Evolutionary conservation across 2,888 invertebrate genomes (phyloP).

Genomic region (Dysmachus trigonus): DNA sequence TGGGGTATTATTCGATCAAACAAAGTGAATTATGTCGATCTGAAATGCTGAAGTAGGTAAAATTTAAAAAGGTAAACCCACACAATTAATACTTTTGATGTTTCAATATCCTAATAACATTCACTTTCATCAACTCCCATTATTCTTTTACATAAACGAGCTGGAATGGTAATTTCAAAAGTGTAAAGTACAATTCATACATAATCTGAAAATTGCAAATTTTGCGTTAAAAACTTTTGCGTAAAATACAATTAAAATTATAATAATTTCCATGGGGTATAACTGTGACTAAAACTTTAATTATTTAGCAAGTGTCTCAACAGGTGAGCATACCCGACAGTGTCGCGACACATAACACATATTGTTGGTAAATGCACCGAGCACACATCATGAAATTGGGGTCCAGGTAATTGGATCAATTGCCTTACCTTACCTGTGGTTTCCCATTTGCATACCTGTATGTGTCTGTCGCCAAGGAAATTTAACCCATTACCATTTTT

Average conservation of each 20-base stretch:
- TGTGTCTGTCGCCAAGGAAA: neutral
- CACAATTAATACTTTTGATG: neutral
- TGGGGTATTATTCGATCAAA: neutral
- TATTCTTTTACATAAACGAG: neutral
- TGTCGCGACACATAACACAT: neutral
- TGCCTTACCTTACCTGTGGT: neutral
- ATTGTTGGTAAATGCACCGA: neutral
- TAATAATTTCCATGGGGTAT: neutral
- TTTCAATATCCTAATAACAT: neutral
- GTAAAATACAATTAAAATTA: neutral
- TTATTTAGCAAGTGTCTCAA: neutral
- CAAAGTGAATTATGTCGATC: neutral
- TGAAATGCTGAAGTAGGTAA: neutral
- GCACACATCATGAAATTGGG: neutral
- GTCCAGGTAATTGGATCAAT: conserved; percentile 8
- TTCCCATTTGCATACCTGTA: neutral
- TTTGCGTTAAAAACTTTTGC: neutral
- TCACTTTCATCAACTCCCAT: neutral
- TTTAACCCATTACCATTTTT: neutral
- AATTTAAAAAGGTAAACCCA: too few species aligned
- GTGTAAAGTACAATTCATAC: neutral
- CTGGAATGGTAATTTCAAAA: neutral
- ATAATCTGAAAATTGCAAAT: neutral
- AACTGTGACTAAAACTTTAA: neutral
- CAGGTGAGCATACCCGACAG: neutral